Conservation (phyloP, 2,888 invertebrate species). For the Apamea anceps region DNA sequence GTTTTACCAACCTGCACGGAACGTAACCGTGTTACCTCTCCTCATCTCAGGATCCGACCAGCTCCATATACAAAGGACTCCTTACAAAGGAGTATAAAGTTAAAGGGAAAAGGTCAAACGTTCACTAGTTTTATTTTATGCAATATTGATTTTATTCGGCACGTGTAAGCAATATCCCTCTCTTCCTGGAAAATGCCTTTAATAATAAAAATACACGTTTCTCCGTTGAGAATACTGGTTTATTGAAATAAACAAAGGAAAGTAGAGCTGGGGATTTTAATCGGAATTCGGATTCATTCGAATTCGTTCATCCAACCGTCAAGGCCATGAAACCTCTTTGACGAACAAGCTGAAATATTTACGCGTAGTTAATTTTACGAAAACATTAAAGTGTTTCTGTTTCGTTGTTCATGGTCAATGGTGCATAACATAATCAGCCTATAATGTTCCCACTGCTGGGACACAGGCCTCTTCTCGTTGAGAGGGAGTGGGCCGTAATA, state of each 20-base stretch:
- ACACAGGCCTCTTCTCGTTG: too few relatives aligned
- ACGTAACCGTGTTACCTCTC: neutral
- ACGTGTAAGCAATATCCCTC: constrained; percentile 22
- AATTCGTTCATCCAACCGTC: constrained; percentile 1
- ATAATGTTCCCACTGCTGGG: too few relatives aligned
- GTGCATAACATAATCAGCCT: too few relatives aligned
- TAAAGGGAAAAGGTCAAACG: constrained; percentile 7
- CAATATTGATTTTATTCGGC: constrained; percentile 36
- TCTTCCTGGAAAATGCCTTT: neutral
- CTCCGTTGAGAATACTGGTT: neutral
- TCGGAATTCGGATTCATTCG: neutral
- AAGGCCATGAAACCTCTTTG: constrained; percentile 1
- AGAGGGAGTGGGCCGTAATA: too few relatives aligned
- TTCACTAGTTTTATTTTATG: constrained; percentile 16
- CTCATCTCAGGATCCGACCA: neutral
- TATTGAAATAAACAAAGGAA: constrained; percentile 21
- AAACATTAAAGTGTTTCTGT: neutral
- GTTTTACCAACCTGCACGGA: neutral
- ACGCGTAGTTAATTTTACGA: neutral
- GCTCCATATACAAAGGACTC: neutral
- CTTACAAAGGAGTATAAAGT: neutral
- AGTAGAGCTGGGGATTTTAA: neutral
- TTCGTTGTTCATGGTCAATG: neutral
- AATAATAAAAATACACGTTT: neutral
- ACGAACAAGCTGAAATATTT: constrained; percentile 6